Conservation (phyloP, 2,113 vertebrate species). For the Notiomystis cincta region DNA sequence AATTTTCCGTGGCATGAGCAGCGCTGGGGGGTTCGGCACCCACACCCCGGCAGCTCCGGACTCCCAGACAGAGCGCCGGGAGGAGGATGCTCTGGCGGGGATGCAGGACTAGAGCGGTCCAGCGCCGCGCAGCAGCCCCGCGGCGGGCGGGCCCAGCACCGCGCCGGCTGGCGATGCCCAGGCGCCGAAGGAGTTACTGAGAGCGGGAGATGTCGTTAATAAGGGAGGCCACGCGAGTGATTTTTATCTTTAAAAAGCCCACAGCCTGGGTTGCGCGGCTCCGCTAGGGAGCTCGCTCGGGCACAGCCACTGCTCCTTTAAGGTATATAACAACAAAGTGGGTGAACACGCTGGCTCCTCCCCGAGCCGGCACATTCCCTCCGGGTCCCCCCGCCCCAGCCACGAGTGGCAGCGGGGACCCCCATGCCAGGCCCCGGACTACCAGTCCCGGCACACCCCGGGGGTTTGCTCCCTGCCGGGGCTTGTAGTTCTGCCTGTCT, state of each 20-base stretch:
- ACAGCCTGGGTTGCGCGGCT: slow-evolving; percentile 10
- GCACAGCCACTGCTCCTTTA: slow-evolving; percentile 63
- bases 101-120: neutral
- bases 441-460: slow-evolving; percentile 58
- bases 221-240: slow-evolving; percentile 29
- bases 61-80: neutral
- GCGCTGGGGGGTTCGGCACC: neutral
- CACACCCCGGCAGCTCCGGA: neutral
- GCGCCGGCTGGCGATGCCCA: neutral
- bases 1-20: neutral
- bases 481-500: neutral
- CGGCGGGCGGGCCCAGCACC: neutral
- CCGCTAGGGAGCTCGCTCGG: slow-evolving; percentile 23
- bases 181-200: slow-evolving; percentile 47
- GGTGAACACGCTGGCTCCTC: slow-evolving; percentile 54
- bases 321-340: slow-evolving; percentile 63
- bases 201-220: neutral
- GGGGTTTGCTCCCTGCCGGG: neutral
- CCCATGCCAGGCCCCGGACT: slow-evolving; percentile 22
- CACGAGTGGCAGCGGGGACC: slow-evolving; percentile 24
- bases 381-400: slow-evolving; percentile 50
- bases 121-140: neutral
- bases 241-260: slow-evolving; percentile 67
- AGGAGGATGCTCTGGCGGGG: neutral
- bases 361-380: slow-evolving; percentile 54